A percentile compares a stretch with the other conserved stretches of the same genome.
phyloP scores from a whole-genome alignment of 2,888 invertebrate species.

The Temnothorax rugatulus region DNA sequence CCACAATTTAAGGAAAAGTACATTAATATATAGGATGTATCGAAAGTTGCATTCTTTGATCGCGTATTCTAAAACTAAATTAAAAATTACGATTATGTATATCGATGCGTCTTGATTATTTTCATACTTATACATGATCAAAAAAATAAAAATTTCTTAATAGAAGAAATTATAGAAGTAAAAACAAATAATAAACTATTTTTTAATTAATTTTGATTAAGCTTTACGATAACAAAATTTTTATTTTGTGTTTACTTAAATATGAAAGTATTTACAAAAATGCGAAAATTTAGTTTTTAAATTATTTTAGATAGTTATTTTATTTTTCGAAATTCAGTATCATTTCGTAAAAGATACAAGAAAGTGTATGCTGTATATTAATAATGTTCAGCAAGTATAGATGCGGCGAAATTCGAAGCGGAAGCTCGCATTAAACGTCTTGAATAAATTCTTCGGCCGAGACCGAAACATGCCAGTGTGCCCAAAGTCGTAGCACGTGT shows the following conservation, averaged over 20 bases:
- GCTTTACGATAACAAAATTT: neutral
- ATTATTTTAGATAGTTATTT: too few species aligned
- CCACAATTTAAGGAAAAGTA: neutral
- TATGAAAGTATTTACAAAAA: too few species aligned
- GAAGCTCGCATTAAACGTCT: conserved; percentile 42
- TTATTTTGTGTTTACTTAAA: neutral
- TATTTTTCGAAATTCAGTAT: too few species aligned
- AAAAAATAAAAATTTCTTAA: neutral
- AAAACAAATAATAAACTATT: neutral
- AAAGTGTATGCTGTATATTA: conserved; percentile 6
- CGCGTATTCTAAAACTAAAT: neutral
- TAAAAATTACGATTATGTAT: neutral
- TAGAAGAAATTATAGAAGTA: neutral
- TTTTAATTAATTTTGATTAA: conserved; percentile 20
- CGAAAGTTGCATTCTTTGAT: neutral
- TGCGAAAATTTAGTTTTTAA: too few species aligned
- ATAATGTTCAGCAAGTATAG: neutral
- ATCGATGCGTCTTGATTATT: neutral
- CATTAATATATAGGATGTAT: neutral
- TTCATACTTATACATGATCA: neutral
- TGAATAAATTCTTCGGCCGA: conserved; percentile 52
- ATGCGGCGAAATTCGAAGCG: conserved; percentile 23
- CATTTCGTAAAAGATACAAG: neutral
- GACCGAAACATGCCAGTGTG: conserved; percentile 56
- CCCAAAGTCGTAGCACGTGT: conserved; percentile 62